Percentiles rank a stretch among this genome's conserved stretches.
Evolutionary conservation across 2,113 vertebrate species (phyloP).

Genomic region (Pontoporia blainvillei): DNA sequence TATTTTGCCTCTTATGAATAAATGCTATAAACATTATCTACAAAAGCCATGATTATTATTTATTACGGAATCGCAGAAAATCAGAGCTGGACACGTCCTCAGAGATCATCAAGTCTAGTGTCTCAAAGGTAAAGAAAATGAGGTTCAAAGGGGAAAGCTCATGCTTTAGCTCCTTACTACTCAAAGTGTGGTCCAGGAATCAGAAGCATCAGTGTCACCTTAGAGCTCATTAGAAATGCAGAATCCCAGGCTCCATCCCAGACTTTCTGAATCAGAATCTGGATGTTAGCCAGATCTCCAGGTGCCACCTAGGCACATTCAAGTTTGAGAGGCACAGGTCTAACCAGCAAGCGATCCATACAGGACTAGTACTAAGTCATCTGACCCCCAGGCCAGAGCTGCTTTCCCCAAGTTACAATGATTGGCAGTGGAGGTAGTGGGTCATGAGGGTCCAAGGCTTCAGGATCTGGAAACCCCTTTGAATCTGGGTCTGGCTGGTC

Average conservation of each 20-base stretch:
- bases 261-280: neutral
- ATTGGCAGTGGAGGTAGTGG: neutral
- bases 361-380: neutral
- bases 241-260: neutral
- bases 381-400: neutral
- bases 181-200: neutral
- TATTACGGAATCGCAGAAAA: conserved; percentile 22
- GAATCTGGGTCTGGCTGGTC: neutral
- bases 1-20: neutral
- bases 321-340: neutral
- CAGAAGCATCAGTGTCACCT: neutral
- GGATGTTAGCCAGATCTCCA: neutral
- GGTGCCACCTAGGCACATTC: neutral
- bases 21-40: neutral
- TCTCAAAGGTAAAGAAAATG: neutral
- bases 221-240: neutral
- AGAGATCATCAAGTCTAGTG: neutral
- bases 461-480: neutral
- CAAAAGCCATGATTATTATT: neutral
- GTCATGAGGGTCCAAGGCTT: neutral
- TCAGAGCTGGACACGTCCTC: neutral
- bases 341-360: neutral
- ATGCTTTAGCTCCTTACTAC: neutral
- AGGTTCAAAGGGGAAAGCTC: neutral
- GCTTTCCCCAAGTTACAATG: neutral